Evolutionary conservation across 2,797 vertebrate species (phyloP).

Genomic region (Acrossocheilus fasciatus): DNA sequence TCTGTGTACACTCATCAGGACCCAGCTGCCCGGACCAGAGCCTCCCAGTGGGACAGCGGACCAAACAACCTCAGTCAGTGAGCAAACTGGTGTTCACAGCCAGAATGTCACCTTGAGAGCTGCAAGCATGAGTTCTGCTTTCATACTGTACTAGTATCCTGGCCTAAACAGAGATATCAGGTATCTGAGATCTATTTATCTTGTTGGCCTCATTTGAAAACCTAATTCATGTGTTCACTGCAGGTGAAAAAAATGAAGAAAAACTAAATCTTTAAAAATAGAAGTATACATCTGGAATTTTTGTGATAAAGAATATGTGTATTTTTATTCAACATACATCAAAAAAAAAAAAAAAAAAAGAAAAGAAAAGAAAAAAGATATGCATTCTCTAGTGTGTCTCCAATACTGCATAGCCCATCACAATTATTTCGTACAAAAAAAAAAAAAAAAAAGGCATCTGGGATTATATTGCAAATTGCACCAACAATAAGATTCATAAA

Average conservation of each 20-base stretch:
- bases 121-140: background rate
- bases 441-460: background rate
- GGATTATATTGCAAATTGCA: background rate
- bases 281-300: background rate
- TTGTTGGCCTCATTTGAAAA: slow-evolving; percentile 6
- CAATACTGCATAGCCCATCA: background rate
- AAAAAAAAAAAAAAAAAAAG: background rate
- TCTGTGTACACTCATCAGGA: slow-evolving; percentile 26
- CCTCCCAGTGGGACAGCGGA: slow-evolving; percentile 22
- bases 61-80: slow-evolving; percentile 10
- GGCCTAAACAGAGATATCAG: background rate
- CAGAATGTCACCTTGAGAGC: slow-evolving; percentile 35
- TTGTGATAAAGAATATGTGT: background rate
- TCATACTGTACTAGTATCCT: background rate
- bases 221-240: background rate
- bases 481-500: background rate
- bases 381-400: background rate
- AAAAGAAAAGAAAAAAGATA: background rate
- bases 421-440: background rate
- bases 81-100: slow-evolving; percentile 15
- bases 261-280: background rate
- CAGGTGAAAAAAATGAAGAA: background rate
- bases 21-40: background rate
- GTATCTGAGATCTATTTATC: background rate
- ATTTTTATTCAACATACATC: background rate